Evolutionary conservation across 1,140 invertebrate genomes (phyloP), one percentile per base, ranked within the genome.

Genomic region (Papilio polyxenes): DNA sequence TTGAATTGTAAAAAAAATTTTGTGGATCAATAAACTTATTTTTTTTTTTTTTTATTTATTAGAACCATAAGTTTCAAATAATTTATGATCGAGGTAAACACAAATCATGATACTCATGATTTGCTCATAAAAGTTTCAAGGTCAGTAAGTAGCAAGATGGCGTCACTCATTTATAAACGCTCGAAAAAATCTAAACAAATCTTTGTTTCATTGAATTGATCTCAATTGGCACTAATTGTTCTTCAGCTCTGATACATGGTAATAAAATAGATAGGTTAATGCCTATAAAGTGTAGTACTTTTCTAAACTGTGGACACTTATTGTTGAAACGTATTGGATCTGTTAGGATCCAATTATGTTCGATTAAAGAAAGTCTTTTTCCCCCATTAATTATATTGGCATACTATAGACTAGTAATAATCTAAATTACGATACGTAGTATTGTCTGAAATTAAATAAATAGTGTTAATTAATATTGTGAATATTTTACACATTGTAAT

Each of bases 151-250:
- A 69, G 65, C 37, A 37, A 15, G 65, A 69, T 69, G 65, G 31
- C 65, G 65, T 69, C 65, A 69, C 31, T 31, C 65, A 20, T 65
- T 23, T 65, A 65, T 31, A 31, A 37, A 69, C 23, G 23, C 31
- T 69, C 59, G 9, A 31, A 69, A 69, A 69, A 69, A 69, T 69
- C 65, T 37, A 40, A 69, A 69, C 65, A 69, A 69, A 69, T 69
- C 65, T 69, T 65, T 15, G 65, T 69, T 69, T 37, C 31, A 69
- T 69, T 37, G 65, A 69, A 69, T 69, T 69, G 65, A 69, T 69
- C 65, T 69, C 65, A 69, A 69, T 69, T 69, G 65, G 10, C 65
- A 69, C 65, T 69, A 69, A 69, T 69, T 69, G 65, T 69, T 69
- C 65, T 69, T 69, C 23, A 15, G 65, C 65, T 37, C 65, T 40